These are phyloP conservation scores for Lithobates sylvaticus DNA, from an alignment of 2,797 vertebrate genomes.

Conservation along the genomic window DNA sequence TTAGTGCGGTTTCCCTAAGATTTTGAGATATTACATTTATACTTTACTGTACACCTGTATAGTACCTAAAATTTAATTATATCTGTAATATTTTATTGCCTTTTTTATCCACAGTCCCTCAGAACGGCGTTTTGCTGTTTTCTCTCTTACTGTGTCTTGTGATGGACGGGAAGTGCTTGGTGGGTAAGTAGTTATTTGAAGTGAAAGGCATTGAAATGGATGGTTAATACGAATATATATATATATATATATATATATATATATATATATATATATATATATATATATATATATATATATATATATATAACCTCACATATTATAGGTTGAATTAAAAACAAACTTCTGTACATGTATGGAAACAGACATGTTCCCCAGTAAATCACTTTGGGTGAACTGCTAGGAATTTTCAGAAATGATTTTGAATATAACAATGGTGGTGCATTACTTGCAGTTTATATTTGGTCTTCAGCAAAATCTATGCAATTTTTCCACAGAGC, in stretches of 20 bases:
- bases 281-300: background rate
- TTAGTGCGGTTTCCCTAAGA: background rate
- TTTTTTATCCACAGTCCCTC: slow-evolving; percentile 80
- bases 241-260: background rate
- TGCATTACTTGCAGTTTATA: background rate
- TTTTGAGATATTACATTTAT: background rate
- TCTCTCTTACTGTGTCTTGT: slow-evolving; percentile 90
- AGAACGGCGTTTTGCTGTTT: slow-evolving; percentile 92
- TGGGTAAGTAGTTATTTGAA: slow-evolving; percentile 78
- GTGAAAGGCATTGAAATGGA: background rate
- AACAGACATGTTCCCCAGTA: background rate
- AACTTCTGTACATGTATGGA: background rate
- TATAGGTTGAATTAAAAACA: no score
- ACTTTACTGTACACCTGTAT: background rate
- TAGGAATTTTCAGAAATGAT: no score
- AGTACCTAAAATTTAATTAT: background rate
- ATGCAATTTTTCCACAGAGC: slow-evolving; percentile 74
- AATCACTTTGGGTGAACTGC: no score
- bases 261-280: background rate
- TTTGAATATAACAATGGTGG: no score
- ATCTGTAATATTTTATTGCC: background rate
- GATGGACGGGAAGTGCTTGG: slow-evolving; percentile 92
- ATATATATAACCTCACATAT: background rate
- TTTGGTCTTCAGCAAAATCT: background rate
- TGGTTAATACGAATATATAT: background rate